Base-by-base conservation (phyloP, 1,140 invertebrate species). In the Capitella teleta region DNA sequence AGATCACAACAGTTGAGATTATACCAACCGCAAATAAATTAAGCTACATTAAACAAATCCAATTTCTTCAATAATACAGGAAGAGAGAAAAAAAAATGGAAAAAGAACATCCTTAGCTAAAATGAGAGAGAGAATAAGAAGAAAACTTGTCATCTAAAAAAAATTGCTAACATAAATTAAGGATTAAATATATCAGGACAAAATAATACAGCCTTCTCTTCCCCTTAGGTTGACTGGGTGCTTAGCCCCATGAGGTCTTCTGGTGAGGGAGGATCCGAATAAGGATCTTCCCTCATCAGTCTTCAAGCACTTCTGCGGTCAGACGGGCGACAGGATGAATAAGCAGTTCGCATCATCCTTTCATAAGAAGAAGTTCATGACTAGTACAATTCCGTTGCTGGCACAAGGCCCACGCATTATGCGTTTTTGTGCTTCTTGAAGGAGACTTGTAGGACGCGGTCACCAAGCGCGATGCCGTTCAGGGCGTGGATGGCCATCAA, bases 401-500 rank as follows among this genome's bases (percentile, higher is more conserved):
- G 2, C 16, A 23, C 21, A 5, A 4, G 42, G 8, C 10, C 38
- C 38, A 18, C 5, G 19, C 26, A 2, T 47, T 47, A 47, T 36
- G 45, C 36, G 45, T 47, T 49, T 28, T 49, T 53, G 28, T 52
- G 36, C 45, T 53, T 65, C 58, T 72, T 72, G 80, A 97, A 97
- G 72, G 90, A 95, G 65, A 98, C 94, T 79, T 98, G 94, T 61
- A 98, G 82, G 54, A 96, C 89, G 47, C 94, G 82, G 76, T 95
- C 96, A 62, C 91, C 92, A 57, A 98, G 79, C 55, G 89, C 92
- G 76, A 95, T 97, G 45, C 94, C 94, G 75, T 98, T 98, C 51
- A 98, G 80, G 54, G 88, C 91, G 73, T 94, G 90, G 62, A 98
- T 98, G 47, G 95, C 94, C 53, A 94, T 85, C 23, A 95, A 82